Conservation (phyloP, 1,140 invertebrate species). For the Drosophila pseudoobscura region DNA sequence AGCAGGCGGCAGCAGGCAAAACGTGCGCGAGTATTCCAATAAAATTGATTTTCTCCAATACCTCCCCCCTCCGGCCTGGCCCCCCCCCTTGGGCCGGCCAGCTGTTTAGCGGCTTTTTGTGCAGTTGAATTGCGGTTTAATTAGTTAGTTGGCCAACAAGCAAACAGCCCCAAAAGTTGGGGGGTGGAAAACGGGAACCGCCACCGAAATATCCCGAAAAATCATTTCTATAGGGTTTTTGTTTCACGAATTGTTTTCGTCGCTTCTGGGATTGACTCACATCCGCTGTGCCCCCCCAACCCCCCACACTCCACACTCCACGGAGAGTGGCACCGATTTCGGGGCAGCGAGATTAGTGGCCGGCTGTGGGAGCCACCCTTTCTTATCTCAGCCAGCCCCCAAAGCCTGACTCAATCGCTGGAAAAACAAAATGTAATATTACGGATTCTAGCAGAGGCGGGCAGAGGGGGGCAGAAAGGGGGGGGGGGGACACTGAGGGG, state of each 20-base stretch:
- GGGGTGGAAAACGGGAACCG: not conserved
- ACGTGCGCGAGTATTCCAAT: conserved; percentile 39
- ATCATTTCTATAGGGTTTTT: conserved; percentile 32
- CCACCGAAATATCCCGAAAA: conserved; percentile 14
- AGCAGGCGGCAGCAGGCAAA: conserved; percentile 8
- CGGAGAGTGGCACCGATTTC: conserved; percentile 2
- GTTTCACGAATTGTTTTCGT: conserved; percentile 17
- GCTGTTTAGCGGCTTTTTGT: conserved; percentile 36
- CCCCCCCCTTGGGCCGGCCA: conserved; percentile 8
- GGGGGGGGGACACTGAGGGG: not conserved
- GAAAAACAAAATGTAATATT: too few species aligned
- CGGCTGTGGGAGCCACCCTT: too few species aligned
- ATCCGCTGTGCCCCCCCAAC: conserved; percentile 19
- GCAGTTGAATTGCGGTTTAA: conserved; percentile 72
- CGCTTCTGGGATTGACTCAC: conserved; percentile 39
- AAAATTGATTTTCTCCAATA: conserved; percentile 64
- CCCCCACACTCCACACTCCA: too few species aligned
- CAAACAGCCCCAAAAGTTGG: not conserved
- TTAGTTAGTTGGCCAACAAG: conserved; percentile 63
- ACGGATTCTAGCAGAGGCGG: too few species aligned
- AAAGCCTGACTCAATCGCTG: too few species aligned
- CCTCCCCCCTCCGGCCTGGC: too few species aligned
- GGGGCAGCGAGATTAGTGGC: conserved; percentile 16
- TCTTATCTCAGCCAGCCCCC: too few species aligned
- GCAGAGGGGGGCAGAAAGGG: conserved; percentile 13